Base-by-base conservation (phyloP, 1,140 invertebrate genomes). In the Physella acuta region DNA sequence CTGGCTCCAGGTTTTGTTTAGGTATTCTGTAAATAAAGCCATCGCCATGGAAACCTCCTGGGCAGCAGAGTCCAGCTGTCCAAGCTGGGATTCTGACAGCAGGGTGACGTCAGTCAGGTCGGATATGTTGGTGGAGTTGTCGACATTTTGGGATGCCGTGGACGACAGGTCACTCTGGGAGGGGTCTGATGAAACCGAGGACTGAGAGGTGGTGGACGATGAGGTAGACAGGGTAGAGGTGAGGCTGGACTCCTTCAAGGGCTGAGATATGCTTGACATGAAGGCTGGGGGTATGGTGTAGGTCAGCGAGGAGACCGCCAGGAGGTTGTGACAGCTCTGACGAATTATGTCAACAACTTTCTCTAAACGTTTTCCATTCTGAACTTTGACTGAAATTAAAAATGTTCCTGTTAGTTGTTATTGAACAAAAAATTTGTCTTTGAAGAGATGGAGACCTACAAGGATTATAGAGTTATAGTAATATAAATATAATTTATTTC, bases 31-130 rank as follows among this genome's bases (percentile, higher is more conserved):
- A 17, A 81, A 55, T 37, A 68, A 49, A 5, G 52, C 36, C 31
- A 71, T 70, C 17, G 78, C 73, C 30, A 68, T 30, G 17, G 73
- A 55, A 16, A 81, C 73, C 62, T 79, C 78, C 52, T 74, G 72
- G 5, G 68, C 73, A 2, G 77, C 75, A 56, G 64, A 68, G 30
- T 79, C 76, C n/a, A 81, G 49, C 37, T 76, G 72, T 51, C 79
- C 75, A n/a, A 69, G 65, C 53, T 81, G 79, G 24, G 73, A 70
- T 16, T 78, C 73, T 3, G 76, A 75, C 53, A 81, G 71, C 28
- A 76, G 70, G 0, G 75, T 76, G 37, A 72, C 37, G 37, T 76
- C 74, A 33, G 73, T 64, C 0, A 65, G 61, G 16, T 76, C 73
- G 3, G 55, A 62, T 8, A 30, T 34, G 31, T 16, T 37, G 36